These are phyloP conservation scores for Notolabrus celidotus DNA, from an alignment of 2,797 vertebrate species.

Conservation along the genomic window DNA sequence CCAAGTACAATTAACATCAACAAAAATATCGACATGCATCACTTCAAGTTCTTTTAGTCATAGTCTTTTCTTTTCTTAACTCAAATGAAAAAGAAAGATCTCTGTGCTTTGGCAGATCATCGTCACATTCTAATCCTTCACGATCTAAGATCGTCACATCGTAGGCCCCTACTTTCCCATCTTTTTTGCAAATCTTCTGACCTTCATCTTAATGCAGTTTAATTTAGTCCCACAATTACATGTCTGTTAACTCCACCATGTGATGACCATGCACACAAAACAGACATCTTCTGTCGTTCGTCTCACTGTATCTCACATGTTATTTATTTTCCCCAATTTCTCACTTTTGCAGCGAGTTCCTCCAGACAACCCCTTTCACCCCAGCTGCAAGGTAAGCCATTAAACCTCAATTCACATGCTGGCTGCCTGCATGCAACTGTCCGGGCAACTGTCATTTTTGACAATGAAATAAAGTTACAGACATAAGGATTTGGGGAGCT, in stretches of 20 bases:
- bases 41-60: too few relatives aligned
- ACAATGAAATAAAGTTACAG: conserved; percentile 39
- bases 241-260: not conserved
- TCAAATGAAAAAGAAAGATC: too few relatives aligned
- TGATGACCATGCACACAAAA: not conserved
- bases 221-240: not conserved
- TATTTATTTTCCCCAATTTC: conserved; percentile 4
- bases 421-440: conserved; percentile 2
- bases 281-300: not conserved
- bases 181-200: conserved; percentile 27
- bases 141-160: too few relatives aligned
- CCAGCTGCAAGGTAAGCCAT: conserved; percentile 46
- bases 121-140: too few relatives aligned
- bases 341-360: conserved; percentile 10
- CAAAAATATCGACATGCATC: too few relatives aligned
- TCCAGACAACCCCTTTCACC: conserved; percentile 8
- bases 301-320: conserved; percentile 11
- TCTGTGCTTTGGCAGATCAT: too few relatives aligned
- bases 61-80: too few relatives aligned
- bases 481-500: conserved; percentile 28
- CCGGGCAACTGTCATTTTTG: not conserved
- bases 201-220: conserved; percentile 12
- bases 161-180: conserved; percentile 32
- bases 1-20: too few relatives aligned
- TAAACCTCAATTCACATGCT: conserved; percentile 49